phyloP scores from a whole-genome alignment of 2,888 invertebrate species.

The Platerodrilus igneus region DNA sequence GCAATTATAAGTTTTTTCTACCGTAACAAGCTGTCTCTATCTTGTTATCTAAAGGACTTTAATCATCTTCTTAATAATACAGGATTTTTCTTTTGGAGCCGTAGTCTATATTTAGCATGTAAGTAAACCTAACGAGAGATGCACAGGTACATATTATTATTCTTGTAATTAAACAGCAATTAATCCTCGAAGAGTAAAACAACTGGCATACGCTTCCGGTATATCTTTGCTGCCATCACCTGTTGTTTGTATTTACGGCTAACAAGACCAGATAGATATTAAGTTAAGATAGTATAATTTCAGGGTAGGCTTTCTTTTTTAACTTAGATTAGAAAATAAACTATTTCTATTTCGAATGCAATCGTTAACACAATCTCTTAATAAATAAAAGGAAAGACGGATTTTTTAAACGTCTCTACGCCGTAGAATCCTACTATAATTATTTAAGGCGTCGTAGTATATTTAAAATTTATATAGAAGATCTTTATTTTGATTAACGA shows the following conservation, averaged over 20 bases:
- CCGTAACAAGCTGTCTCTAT: conserved; percentile 15
- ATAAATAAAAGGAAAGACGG: no score
- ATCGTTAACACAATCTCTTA: no score
- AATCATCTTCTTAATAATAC: conserved; percentile 21
- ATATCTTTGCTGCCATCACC: conserved; percentile 13
- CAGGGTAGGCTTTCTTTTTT: no score
- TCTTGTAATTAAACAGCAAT: conserved; percentile 31
- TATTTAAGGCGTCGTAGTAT: no score
- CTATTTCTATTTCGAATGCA: no score
- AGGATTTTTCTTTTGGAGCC: conserved; percentile 18
- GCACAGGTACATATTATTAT: conserved; percentile 23
- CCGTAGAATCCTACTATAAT: no score
- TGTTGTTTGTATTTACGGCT: conserved; percentile 17
- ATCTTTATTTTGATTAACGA: no score
- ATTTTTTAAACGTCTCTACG: no score
- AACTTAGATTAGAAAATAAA: no score
- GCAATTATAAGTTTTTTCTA: conserved; percentile 21
- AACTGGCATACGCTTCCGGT: conserved; percentile 28
- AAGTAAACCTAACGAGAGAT: conserved; percentile 23
- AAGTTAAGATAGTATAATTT: no score
- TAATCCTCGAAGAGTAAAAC: conserved; percentile 25
- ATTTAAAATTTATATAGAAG: no score
- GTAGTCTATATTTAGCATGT: conserved; percentile 19
- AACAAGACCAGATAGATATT: no score
- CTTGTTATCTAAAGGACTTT: conserved; percentile 17